A percentile compares a stretch with the other conserved stretches of the same genome.
Conservation (phyloP, 2,888 invertebrate genomes). For the Dolichopus griseipennis region DNA sequence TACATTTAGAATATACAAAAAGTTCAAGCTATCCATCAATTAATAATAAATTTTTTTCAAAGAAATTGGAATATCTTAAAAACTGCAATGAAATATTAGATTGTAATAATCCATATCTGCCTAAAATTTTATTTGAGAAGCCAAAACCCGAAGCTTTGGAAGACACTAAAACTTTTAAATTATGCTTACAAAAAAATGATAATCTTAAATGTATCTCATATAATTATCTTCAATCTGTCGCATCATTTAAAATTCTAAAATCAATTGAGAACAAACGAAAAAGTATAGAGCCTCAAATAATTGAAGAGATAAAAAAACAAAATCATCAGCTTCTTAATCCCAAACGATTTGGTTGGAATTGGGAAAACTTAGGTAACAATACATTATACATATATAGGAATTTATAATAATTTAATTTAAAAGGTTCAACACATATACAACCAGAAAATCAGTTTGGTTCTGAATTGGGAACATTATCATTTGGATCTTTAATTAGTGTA, state of each 20-base stretch:
- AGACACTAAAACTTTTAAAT: neutral
- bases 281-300: neutral
- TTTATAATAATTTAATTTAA: neutral
- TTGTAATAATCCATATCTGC: slow-evolving; percentile 14
- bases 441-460: slow-evolving; percentile 26
- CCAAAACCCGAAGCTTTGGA: neutral
- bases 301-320: no score
- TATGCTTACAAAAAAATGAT: neutral
- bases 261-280: neutral
- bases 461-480: slow-evolving; percentile 25
- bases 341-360: slow-evolving; percentile 27
- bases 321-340: neutral
- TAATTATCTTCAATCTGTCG: neutral
- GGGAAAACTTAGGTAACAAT: slow-evolving; percentile 30
- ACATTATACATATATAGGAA: slow-evolving; percentile 8
- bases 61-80: slow-evolving; percentile 8
- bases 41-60: neutral
- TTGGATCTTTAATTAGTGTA: slow-evolving; percentile 25
- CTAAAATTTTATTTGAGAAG: slow-evolving; percentile 12
- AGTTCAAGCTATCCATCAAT: neutral
- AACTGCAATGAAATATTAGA: slow-evolving; percentile 12
- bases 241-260: neutral
- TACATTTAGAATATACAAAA: slow-evolving; percentile 23
- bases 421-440: slow-evolving; percentile 15
- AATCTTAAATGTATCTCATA: neutral